Conservation (phyloP, 2,797 vertebrate species). For the Leontopithecus rosalia region DNA sequence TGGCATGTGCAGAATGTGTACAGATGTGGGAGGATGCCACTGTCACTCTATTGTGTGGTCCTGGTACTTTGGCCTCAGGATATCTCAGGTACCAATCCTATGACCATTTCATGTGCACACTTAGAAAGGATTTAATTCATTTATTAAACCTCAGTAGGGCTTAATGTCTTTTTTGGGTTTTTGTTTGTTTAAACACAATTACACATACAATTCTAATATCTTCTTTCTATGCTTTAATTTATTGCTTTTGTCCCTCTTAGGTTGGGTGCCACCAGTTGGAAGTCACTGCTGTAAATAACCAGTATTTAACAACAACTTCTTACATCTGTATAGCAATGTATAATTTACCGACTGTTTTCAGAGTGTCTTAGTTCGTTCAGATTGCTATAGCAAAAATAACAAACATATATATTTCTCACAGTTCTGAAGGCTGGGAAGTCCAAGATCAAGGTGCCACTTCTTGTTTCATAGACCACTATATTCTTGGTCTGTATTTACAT, state of each 20-base stretch:
- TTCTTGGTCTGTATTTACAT: background rate
- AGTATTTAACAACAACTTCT: background rate
- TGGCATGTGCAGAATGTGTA: rapidly evolving
- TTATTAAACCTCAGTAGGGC: background rate
- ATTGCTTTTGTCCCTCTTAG: background rate
- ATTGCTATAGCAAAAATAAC: background rate
- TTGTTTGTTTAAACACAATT: background rate
- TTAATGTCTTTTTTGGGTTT: background rate
- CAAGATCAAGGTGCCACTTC: background rate
- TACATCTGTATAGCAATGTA: background rate
- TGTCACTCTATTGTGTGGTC: background rate
- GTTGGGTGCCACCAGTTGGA: background rate
- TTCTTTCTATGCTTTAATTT: background rate
- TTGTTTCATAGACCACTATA: background rate
- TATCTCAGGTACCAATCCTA: background rate
- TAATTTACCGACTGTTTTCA: background rate
- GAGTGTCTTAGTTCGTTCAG: background rate
- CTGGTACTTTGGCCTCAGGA: background rate
- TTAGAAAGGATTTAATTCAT: background rate
- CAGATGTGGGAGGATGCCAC: background rate
- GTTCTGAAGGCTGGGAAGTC: background rate
- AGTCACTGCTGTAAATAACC: background rate
- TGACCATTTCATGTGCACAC: background rate
- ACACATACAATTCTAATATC: background rate
- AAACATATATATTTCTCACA: background rate